These are phyloP conservation scores for Pollachius pollachius DNA, from an alignment of 2,113 vertebrate species.

Conservation along the genomic window DNA sequence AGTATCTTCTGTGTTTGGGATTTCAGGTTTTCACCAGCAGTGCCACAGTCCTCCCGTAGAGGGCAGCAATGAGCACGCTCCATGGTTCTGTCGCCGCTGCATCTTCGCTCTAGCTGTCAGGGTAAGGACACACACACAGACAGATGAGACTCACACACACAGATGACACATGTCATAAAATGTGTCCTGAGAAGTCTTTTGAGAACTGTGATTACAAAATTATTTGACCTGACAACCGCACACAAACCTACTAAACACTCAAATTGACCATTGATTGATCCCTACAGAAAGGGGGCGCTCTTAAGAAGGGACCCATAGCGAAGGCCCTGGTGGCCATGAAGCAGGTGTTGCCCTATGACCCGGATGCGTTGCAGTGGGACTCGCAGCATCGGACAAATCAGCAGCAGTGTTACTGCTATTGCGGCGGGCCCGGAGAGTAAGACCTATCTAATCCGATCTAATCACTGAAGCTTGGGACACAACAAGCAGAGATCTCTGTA, in stretches of 20 bases:
- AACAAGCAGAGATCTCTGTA: neutral
- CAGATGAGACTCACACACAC: neutral
- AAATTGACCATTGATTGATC: slow-evolving; percentile 2
- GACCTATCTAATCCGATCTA: too few species aligned
- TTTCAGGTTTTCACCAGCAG: slow-evolving; percentile 91
- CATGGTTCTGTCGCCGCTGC: slow-evolving; percentile 96
- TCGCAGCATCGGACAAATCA: slow-evolving; percentile 90
- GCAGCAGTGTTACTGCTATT: slow-evolving; percentile 96
- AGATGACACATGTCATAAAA: neutral
- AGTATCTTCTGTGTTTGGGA: neutral
- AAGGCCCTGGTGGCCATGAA: slow-evolving; percentile 89
- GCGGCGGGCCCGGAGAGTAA: slow-evolving; percentile 92
- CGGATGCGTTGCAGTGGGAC: slow-evolving; percentile 90
- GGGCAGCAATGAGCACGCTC: slow-evolving; percentile 61
- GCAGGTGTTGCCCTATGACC: slow-evolving; percentile 87
- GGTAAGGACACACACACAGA: slow-evolving; percentile 36
- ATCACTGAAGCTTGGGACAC: neutral
- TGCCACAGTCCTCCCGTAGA: slow-evolving; percentile 88
- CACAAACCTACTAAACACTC: too few species aligned
- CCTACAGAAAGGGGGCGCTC: slow-evolving; percentile 89
- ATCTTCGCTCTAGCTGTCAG: slow-evolving; percentile 86
- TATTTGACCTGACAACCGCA: too few species aligned
- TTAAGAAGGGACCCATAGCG: slow-evolving; percentile 90
- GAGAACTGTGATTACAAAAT: too few species aligned
- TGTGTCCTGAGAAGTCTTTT: neutral